Evolutionary conservation across 2,797 vertebrate species (phyloP).

Genomic region (Trachurus trachurus): DNA sequence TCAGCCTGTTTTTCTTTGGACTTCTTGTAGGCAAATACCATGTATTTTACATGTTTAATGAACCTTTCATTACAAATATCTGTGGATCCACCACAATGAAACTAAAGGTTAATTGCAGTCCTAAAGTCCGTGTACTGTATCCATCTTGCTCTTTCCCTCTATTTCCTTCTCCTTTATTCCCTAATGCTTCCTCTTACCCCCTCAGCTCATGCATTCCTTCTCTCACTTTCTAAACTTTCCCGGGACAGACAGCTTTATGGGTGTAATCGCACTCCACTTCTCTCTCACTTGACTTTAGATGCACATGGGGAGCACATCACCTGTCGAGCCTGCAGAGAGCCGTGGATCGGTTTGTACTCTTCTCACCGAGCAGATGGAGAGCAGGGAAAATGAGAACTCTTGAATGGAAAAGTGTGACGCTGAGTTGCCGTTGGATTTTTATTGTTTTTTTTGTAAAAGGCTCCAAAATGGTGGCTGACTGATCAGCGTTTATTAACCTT

Average conservation of each 20-base stretch:
- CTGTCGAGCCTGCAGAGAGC: constrained; percentile 41
- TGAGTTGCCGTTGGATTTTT: constrained; percentile 16
- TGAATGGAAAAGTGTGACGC: constrained; percentile 46
- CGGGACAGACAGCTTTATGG: constrained; percentile 52
- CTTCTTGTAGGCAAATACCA: not conserved
- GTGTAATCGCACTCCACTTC: constrained; percentile 42
- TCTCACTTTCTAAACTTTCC: constrained; percentile 43
- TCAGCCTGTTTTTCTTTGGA: not conserved
- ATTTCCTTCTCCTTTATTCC: constrained; percentile 1
- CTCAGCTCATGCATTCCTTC: constrained; percentile 26
- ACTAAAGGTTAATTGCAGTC: not conserved
- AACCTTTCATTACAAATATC: not conserved
- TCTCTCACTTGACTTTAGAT: constrained; percentile 41
- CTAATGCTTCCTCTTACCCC: constrained; percentile 9
- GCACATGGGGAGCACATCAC: constrained; percentile 57
- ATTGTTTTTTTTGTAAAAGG: constrained; percentile 14
- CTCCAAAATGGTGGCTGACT: constrained; percentile 42
- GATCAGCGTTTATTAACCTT: constrained; percentile 64
- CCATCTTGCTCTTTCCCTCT: constrained; percentile 5
- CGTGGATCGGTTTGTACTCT: constrained; percentile 28
- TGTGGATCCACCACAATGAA: not conserved
- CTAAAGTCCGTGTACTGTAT: constrained; percentile 9
- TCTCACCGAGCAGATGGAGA: constrained; percentile 36
- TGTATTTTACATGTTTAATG: not conserved
- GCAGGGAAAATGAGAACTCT: constrained; percentile 33